These are phyloP conservation scores for Cyclura pinguis DNA, from an alignment of 2,797 vertebrate species.

Conservation along the genomic window DNA sequence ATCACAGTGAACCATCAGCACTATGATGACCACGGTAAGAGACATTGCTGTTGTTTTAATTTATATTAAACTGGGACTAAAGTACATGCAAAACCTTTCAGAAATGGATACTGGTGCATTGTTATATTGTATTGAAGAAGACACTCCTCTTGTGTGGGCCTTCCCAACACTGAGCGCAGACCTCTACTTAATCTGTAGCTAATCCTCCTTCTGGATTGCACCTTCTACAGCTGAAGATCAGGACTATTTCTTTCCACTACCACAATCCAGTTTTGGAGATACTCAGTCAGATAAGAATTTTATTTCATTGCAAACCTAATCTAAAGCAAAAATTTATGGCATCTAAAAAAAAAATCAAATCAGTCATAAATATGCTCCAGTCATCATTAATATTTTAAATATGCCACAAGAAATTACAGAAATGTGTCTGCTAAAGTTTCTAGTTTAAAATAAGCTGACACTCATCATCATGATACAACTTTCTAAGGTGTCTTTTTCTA, in stretches of 20 bases:
- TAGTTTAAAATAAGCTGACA: not conserved
- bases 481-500: no score
- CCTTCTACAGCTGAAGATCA: not conserved
- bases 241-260: not conserved
- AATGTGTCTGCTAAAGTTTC: not conserved
- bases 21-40: not conserved
- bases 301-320: not conserved
- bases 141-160: not conserved
- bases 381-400: not conserved
- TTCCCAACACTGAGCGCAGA: not conserved
- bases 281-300: not conserved
- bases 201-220: not conserved
- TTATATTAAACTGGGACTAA: no score
- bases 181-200: not conserved
- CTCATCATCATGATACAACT: not conserved
- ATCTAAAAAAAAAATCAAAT: not conserved
- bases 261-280: not conserved
- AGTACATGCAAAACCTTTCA: not conserved
- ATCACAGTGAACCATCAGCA: conserved; percentile 65
- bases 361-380: no score
- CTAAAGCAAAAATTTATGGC: not conserved
- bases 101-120: not conserved
- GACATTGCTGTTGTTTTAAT: no score
- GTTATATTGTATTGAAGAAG: not conserved
- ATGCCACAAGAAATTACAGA: not conserved